A percentile compares a stretch with the other conserved stretches of the same genome.
Conservation (phyloP, 2,113 vertebrate genomes). For the Phrynosoma blainvillii region DNA sequence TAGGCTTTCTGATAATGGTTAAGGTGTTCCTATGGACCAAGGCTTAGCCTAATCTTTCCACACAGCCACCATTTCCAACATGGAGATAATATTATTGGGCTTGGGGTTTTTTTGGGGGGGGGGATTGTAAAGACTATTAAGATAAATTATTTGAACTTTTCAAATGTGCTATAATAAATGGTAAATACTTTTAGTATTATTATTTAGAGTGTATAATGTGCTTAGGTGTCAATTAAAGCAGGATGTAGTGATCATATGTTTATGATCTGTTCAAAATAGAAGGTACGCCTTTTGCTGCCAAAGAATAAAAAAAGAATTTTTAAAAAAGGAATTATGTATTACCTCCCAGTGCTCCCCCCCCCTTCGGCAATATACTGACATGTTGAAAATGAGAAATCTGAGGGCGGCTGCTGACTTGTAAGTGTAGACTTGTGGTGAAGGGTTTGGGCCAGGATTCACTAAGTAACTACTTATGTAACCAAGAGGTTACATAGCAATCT, state of each 20-base stretch:
- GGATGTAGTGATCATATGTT: constrained; percentile 18
- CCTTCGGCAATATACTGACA: too few species aligned
- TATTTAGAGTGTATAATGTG: constrained; percentile 12
- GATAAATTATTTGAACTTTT: neutral
- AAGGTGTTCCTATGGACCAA: too few species aligned
- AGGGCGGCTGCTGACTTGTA: too few species aligned
- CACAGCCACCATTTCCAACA: neutral
- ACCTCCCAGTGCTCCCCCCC: too few species aligned
- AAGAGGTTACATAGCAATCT: too few species aligned
- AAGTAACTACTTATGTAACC: too few species aligned
- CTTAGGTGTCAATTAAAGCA: constrained; percentile 42
- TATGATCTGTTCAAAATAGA: constrained; percentile 12
- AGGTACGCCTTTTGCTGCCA: neutral
- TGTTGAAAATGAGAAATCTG: too few species aligned
- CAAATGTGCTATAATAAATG: neutral
- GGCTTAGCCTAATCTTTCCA: neutral
- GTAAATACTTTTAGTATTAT: neutral
- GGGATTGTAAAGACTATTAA: neutral
- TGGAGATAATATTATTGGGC: neutral
- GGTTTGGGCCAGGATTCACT: too few species aligned
- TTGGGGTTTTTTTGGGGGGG: neutral
- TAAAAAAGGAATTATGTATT: too few species aligned
- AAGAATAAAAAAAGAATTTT: constrained; percentile 2
- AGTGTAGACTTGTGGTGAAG: too few species aligned
- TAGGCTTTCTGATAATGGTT: too few species aligned